Evolutionary conservation across 1,140 invertebrate species (phyloP).

Genomic region (Conus ventricosus): DNA sequence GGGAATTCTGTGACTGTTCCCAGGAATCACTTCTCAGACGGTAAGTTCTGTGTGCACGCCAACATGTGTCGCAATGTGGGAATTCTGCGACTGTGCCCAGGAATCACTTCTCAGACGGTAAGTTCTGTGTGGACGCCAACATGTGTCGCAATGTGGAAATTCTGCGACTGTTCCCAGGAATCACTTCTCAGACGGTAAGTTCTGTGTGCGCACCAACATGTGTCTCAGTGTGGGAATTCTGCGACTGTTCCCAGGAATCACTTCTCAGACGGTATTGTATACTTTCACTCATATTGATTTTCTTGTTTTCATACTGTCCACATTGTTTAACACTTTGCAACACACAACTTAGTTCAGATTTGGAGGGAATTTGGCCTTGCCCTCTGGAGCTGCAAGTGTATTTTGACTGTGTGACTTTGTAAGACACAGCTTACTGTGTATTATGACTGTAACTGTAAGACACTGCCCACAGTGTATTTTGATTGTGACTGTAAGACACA

Average conservation of each 20-base stretch:
- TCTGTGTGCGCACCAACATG: slow-evolving; percentile 74
- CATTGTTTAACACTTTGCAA: too few species aligned
- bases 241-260: slow-evolving; percentile 89
- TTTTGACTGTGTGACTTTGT: too few species aligned
- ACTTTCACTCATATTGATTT: too few species aligned
- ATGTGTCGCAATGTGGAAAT: slow-evolving; percentile 90
- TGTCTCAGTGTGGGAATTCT: slow-evolving; percentile 90
- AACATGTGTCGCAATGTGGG: slow-evolving; percentile 89
- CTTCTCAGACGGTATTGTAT: slow-evolving; percentile 81
- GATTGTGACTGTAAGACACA: too few species aligned
- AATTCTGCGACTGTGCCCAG: slow-evolving; percentile 87
- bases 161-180: slow-evolving; percentile 88
- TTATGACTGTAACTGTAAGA: too few species aligned
- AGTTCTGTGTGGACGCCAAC: slow-evolving; percentile 66
- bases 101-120: slow-evolving; percentile 88
- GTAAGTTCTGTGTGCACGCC: slow-evolving; percentile 74
- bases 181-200: slow-evolving; percentile 85
- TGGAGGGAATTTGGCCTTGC: too few species aligned
- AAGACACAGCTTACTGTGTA: too few species aligned
- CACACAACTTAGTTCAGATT: too few species aligned
- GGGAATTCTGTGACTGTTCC: slow-evolving; percentile 88
- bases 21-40: slow-evolving; percentile 86
- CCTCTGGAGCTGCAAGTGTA: too few species aligned
- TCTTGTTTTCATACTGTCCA: too few species aligned
- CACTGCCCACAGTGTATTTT: too few species aligned